Base-by-base conservation (phyloP, 2,113 vertebrate species). In the Thomomys bottae region DNA sequence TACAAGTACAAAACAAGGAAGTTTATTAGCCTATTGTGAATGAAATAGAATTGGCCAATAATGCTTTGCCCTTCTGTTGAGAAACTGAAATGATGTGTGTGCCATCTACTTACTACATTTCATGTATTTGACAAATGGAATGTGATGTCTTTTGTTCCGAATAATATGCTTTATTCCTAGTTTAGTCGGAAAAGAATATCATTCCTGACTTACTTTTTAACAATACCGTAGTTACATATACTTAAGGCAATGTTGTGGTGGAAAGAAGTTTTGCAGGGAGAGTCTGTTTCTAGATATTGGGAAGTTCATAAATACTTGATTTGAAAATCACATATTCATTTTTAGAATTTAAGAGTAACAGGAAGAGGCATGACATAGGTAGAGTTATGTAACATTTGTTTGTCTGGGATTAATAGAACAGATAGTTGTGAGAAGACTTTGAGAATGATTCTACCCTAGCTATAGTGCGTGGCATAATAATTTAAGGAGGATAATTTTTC, bases 371-470 rank as follows among this genome's bases (percentile, higher is more conserved):
- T 96, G 17, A 54, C 81, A 38, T 80, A 81, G 64, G 45, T 67
- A 57, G 75, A 78, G 95, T 72, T 72, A 30, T 30, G 38, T 81
- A 72, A 84, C 68, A 54, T 93, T 63, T 61, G n/a, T 95, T 17
- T 77, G 28, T 89, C 5, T 68, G 76, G 32, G 68, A 61, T 94
- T 89, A 82, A 77, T 93, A 76, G 76, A 88, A 84, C 61, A 87
- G 90, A 94, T 77, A 66, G 94, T 90, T 67, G 84, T 95, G 42
- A 59, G 79, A 84, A 95, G 94, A 70, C 72, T 66, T 83, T 40
- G 20, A 80, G 38, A 89, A 54, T 38, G 64, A 89, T 49, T 72
- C 17, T 8, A 18, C 81, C 14, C 32, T 9, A 94, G 40, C 15
- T n/a, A 72, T 68, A 63, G 54, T 42, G 68, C 40, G 88, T 90